Base-by-base conservation (phyloP, 2,797 vertebrate species). In the Poeciliopsis gracilis region DNA sequence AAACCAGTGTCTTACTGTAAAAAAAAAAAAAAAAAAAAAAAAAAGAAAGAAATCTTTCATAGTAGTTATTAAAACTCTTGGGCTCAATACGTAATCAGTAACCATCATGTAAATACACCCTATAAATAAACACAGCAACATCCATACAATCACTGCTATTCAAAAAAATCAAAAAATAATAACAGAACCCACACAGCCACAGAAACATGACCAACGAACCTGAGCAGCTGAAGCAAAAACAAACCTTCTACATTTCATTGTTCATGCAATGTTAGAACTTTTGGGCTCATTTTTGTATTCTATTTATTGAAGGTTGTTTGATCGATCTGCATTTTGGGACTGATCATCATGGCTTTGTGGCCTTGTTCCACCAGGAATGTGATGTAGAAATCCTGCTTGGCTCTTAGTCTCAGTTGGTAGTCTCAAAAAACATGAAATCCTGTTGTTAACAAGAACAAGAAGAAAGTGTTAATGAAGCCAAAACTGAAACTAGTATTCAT, bases 401-500 rank as follows among this genome's bases (percentile, higher is more conserved):
- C 81, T 84, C 75, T 88, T 93, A 95, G 91, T 94, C 75, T 88
- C 92, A 95, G 91, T 94, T 95, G 1, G 89, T 79, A 0, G 72
- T 66, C 88, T 96, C 96, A 85, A 96, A 96, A 87, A 94, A 96
- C 96, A 96, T 96, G 88, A 96, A 96, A 89, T 96, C 96, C 96
- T 96, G 90, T 51, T 63, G 11, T 25, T n/a, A 73, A 66, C 9
- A 43, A 74, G 28, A 72, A 70, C 3, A 75, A 63, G 11, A 43
- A 28, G 0, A 45, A 74, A 63, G 36, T 1, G 3, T 75, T 67
- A 57, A 41, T 9, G 11, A 76, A 20, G 28, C 5, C 70, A 45
- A 69, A n/a, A 16, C 6, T 46, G 28, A 53, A n/a, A 67, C 4
- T 71, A 25, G 75, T 61, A 8, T 33, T 41, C 45, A 61, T 66